Evolutionary conservation across 1,140 invertebrate genomes (phyloP).

Genomic region (Dendroctonus ponderosae): DNA sequence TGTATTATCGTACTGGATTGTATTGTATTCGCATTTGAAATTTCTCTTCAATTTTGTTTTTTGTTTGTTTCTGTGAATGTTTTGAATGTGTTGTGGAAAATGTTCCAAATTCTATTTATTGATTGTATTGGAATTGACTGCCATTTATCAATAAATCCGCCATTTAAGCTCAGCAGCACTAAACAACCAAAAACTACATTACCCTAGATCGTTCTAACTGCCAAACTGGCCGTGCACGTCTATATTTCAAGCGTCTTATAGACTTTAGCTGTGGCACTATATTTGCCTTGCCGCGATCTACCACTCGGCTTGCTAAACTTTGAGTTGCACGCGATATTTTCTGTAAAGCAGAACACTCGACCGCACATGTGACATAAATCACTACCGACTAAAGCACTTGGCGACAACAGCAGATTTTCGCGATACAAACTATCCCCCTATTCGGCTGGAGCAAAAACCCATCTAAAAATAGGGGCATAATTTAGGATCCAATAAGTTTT

Average conservation of each 20-base stretch:
- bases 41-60: no score
- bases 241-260: slow-evolving; percentile 1
- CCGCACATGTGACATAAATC: slow-evolving; percentile 43
- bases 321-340: slow-evolving; percentile 35
- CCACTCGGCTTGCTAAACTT: slow-evolving; percentile 20
- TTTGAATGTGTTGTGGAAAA: no score
- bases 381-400: slow-evolving; percentile 38
- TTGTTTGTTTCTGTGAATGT: no score
- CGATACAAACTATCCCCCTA: slow-evolving; percentile 41
- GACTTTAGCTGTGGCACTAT: slow-evolving; percentile 11
- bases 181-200: no score
- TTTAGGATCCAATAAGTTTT: slow-evolving; percentile 38
- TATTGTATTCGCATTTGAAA: no score
- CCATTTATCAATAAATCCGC: no score
- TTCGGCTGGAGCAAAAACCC: slow-evolving; percentile 35
- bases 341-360: slow-evolving; percentile 40
- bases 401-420: slow-evolving; percentile 43
- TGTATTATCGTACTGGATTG: no score
- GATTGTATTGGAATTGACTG: no score
- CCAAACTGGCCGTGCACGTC: no score
- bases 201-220: no score
- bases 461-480: slow-evolving; percentile 36
- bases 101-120: no score
- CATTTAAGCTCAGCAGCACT: no score
- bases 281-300: slow-evolving; percentile 14